Evolutionary conservation across 2,113 vertebrate genomes (phyloP).

Genomic region (Phylloscopus trochilus): DNA sequence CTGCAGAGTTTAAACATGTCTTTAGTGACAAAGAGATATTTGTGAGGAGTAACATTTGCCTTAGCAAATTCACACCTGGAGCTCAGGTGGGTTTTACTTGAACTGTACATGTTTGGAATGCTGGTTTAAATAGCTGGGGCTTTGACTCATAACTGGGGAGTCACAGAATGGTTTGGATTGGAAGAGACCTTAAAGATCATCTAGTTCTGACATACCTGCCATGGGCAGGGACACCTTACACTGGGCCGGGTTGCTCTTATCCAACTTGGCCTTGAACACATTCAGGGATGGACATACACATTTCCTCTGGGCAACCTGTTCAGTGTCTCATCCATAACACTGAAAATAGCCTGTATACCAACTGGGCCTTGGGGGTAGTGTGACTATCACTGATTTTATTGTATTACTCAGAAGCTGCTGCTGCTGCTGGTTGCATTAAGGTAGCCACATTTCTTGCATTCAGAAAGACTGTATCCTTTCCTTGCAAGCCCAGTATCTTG

Average conservation of each 20-base stretch:
- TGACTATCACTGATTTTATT: background rate
- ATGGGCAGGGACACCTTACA: background rate
- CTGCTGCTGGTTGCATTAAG: background rate
- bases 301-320: background rate
- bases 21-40: background rate
- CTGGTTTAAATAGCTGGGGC: background rate
- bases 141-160: background rate
- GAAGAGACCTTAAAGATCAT: background rate
- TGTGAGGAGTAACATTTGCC: background rate
- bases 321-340: background rate
- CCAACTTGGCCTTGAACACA: background rate
- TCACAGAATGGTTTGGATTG: background rate
- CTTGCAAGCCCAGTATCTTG: background rate
- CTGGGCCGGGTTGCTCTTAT: background rate
- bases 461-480: background rate
- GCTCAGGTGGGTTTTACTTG: background rate
- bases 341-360: background rate
- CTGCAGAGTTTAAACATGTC: background rate
- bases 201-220: background rate
- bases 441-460: background rate
- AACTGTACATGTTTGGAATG: fast-evolving
- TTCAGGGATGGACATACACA: background rate
- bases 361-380: background rate
- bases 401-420: background rate
- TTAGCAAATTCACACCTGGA: background rate